phyloP scores from a whole-genome alignment of 92 coral and sea anemone species.

The Epizoanthus stellaris region DNA sequence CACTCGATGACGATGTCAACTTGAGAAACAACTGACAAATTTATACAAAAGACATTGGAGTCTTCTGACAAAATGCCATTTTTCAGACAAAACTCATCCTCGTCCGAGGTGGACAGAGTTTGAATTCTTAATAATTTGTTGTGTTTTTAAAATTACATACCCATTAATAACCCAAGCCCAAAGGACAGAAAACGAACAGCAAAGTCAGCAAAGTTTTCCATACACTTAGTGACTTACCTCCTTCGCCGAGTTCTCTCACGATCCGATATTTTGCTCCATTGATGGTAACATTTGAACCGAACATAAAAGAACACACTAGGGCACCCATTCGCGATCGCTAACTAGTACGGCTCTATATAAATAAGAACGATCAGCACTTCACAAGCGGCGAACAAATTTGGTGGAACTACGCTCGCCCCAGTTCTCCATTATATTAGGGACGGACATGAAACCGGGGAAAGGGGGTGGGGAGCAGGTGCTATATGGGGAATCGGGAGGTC shows the following conservation, averaged over 20 bases:
- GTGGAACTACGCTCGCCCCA: too few species aligned
- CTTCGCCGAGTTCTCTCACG: slow-evolving; percentile 96
- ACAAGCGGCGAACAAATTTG: too few species aligned
- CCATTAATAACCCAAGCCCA: too few species aligned
- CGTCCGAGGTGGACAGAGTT: too few species aligned
- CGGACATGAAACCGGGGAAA: too few species aligned
- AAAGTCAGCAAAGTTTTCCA: not conserved
- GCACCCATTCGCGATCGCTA: slow-evolving; percentile 49
- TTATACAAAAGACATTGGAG: too few species aligned
- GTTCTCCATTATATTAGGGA: too few species aligned
- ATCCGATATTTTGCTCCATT: slow-evolving; percentile 89
- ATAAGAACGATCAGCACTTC: not conserved
- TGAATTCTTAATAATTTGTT: not conserved
- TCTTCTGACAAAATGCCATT: not conserved
- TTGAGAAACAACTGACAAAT: too few species aligned
- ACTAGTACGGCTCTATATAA: not conserved
- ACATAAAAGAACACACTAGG: slow-evolving; percentile 47
- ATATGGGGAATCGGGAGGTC: too few species aligned
- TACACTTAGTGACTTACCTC: slow-evolving; percentile 66
- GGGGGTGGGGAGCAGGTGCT: too few species aligned
- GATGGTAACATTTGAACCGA: slow-evolving; percentile 70
- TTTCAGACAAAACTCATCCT: too few species aligned
- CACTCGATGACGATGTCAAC: too few species aligned
- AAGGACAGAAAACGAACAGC: not conserved
- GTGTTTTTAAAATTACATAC: not conserved